These are phyloP conservation scores for Delichon dasypus DNA, from an alignment of 2,797 vertebrate species.

Conservation along the genomic window DNA sequence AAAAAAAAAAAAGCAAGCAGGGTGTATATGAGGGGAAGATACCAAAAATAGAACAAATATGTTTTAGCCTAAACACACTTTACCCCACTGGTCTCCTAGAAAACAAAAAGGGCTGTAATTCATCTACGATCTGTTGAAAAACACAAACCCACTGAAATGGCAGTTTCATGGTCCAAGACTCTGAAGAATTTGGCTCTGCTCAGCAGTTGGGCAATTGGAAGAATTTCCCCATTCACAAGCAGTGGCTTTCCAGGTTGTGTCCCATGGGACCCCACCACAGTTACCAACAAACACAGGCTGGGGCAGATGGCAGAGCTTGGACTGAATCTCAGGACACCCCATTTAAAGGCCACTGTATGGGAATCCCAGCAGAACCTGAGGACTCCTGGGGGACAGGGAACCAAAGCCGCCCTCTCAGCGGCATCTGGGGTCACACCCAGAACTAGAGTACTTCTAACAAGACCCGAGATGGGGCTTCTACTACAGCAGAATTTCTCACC, in stretches of 20 bases:
- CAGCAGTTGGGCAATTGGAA: neutral
- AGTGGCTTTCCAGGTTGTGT: neutral
- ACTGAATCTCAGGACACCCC: neutral
- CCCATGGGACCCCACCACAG: neutral
- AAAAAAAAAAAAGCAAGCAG: no score
- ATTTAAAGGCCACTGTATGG: neutral
- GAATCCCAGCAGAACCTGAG: neutral
- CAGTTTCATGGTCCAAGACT: neutral
- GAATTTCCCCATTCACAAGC: neutral
- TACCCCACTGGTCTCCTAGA: neutral
- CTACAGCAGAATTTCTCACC: neutral
- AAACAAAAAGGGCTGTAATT: neutral
- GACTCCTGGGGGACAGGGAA: neutral
- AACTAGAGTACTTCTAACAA: neutral
- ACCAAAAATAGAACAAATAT: neutral
- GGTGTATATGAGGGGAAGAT: neutral
- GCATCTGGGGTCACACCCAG: rapidly evolving
- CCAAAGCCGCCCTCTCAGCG: neutral
- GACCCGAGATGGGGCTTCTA: neutral
- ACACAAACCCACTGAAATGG: neutral
- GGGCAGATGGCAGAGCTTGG: neutral
- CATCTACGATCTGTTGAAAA: neutral
- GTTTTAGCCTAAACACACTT: neutral
- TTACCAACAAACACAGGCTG: neutral
- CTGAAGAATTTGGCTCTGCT: neutral